Conservation (phyloP, 1,140 invertebrate species). For the Formica exsecta region DNA sequence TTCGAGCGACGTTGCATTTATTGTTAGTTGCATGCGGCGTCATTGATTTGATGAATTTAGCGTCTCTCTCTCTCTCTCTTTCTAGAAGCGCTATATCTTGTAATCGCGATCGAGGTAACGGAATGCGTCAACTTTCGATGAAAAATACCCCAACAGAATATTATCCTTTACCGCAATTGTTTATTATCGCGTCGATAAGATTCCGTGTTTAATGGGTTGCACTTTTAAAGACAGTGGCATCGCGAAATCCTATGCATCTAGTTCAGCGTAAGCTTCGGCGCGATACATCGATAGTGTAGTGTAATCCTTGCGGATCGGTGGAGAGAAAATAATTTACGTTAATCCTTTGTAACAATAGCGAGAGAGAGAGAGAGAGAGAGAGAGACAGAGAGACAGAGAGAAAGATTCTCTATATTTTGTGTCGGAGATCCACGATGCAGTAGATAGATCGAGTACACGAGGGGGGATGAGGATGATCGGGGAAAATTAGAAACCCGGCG, state of each 20-base stretch:
- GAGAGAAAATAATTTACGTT: conserved; percentile 60
- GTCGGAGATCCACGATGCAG: conserved; percentile 15
- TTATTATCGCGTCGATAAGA: background rate
- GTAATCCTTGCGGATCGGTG: conserved; percentile 48
- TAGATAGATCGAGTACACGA: background rate
- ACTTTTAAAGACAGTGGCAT: background rate
- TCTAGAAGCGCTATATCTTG: background rate
- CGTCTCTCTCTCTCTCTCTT: background rate
- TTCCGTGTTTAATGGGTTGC: conserved; percentile 25
- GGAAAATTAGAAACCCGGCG: conserved; percentile 56
- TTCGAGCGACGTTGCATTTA: conserved; percentile 28
- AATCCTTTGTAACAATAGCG: conserved; percentile 53
- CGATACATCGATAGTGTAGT: conserved; percentile 51
- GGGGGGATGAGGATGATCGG: background rate
- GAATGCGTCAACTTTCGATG: background rate
- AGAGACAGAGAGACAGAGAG: conserved; percentile 6
- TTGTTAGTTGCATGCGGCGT: background rate
- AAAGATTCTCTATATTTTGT: conserved; percentile 21
- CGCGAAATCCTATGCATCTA: conserved; percentile 58
- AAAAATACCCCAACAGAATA: background rate
- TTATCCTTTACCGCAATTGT: conserved; percentile 39
- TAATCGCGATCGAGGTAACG: background rate
- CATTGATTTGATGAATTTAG: conserved; percentile 29
- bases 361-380: conserved; percentile 29
- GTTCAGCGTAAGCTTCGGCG: conserved; percentile 20